Conservation (phyloP, 1,140 invertebrate genomes). For the Phthorimaea operculella region DNA sequence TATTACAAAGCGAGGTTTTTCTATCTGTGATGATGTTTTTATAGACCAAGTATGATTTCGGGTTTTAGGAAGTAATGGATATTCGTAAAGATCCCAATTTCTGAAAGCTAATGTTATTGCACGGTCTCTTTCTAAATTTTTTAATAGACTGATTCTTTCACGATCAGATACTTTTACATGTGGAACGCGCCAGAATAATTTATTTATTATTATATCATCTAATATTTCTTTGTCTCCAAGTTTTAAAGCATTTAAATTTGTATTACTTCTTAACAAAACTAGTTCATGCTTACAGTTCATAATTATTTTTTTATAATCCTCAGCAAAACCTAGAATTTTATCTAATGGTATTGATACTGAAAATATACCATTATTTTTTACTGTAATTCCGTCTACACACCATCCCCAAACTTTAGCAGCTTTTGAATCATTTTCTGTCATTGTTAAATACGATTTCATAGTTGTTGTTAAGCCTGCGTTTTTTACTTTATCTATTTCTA, state of each 20-base stretch:
- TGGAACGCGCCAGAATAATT: constrained; percentile 17
- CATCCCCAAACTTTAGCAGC: constrained; percentile 14
- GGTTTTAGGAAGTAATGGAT: constrained; percentile 34
- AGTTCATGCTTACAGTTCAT: constrained; percentile 59
- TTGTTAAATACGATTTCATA: constrained; percentile 39
- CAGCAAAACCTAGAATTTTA: constrained; percentile 51
- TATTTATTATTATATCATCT: constrained; percentile 11
- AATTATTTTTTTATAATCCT: constrained; percentile 62
- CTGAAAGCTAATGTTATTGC: constrained; percentile 33
- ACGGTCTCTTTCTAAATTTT: constrained; percentile 23
- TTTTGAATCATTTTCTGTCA: constrained; percentile 15
- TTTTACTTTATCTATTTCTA: constrained; percentile 53
- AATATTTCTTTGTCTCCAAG: constrained; percentile 4
- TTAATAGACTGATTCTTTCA: constrained; percentile 19
- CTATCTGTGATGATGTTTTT: constrained; percentile 30
- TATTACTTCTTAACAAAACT: constrained; percentile 42
- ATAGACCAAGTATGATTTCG: constrained; percentile 33
- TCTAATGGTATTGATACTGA: constrained; percentile 46
- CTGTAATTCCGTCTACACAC: constrained; percentile 4
- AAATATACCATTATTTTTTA: constrained; percentile 26
- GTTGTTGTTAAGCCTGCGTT: constrained; percentile 44
- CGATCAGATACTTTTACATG: constrained; percentile 15
- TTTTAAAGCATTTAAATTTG: constrained; percentile 28
- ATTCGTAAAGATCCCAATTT: constrained; percentile 46
- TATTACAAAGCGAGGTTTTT: constrained; percentile 30